These are phyloP conservation scores for Hippocampus kuda DNA, from an alignment of 2,797 vertebrate species.

Conservation along the genomic window DNA sequence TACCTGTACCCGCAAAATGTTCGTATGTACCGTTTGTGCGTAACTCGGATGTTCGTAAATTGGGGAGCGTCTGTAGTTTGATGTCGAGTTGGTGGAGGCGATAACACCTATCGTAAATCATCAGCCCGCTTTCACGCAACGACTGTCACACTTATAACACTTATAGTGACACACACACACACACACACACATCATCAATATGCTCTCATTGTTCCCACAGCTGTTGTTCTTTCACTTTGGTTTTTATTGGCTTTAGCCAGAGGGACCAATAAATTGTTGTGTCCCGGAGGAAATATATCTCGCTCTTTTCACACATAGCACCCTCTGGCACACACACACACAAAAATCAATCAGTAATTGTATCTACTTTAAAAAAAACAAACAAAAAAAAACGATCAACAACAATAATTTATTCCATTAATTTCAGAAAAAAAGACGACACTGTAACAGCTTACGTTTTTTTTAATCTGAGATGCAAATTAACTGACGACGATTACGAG, in stretches of 20 bases:
- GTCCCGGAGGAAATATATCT: slow-evolving; percentile 27
- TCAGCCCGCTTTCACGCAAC: slow-evolving; percentile 12
- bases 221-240: slow-evolving; percentile 49
- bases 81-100: slow-evolving; percentile 53
- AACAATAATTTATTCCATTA: no score
- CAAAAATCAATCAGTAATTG: slow-evolving; percentile 1
- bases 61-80: no score
- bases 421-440: no score
- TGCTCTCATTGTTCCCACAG: slow-evolving; percentile 60
- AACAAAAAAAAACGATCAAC: no score
- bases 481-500: no score
- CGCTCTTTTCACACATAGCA: not conserved
- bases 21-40: no score
- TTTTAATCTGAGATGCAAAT: no score
- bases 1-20: no score
- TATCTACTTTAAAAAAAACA: no score
- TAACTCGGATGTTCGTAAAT: no score
- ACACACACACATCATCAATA: slow-evolving; percentile 48
- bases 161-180: slow-evolving; percentile 2
- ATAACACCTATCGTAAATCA: slow-evolving; percentile 61
- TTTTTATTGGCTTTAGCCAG: slow-evolving; percentile 55
- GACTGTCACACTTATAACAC: slow-evolving; percentile 4
- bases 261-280: slow-evolving; percentile 51
- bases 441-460: no score
- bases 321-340: slow-evolving; percentile 6